phyloP scores from a whole-genome alignment of 2,797 vertebrate species.

The Knipowitschia caucasica region DNA sequence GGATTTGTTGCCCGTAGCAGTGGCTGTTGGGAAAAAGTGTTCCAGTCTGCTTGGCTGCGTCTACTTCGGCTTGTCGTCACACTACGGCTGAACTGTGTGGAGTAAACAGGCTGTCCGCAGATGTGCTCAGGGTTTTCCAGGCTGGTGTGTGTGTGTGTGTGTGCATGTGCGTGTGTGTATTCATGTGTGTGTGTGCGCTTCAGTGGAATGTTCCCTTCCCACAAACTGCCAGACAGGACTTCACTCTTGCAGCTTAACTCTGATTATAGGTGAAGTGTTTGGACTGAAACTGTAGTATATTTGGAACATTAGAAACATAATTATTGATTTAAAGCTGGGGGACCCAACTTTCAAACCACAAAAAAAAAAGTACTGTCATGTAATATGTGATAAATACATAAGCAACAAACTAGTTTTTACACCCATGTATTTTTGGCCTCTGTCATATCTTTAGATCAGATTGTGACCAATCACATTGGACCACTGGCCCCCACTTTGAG shows the following conservation, averaged over 20 bases:
- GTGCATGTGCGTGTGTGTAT: constrained; percentile 58
- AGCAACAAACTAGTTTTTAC: too few species aligned
- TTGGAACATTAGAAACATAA: too few species aligned
- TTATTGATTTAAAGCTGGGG: too few species aligned
- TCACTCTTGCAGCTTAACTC: constrained; percentile 26
- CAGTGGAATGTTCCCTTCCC: constrained; percentile 38
- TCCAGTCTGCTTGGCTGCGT: constrained; percentile 59
- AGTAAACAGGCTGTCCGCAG: constrained; percentile 71
- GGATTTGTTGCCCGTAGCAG: constrained; percentile 34
- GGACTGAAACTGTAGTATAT: too few species aligned
- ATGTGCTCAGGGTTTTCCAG: constrained; percentile 71
- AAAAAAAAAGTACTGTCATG: too few species aligned
- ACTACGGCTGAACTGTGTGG: constrained; percentile 64
- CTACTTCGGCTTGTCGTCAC: constrained; percentile 70
- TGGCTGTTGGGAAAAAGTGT: constrained; percentile 43
- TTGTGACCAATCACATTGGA: too few species aligned
- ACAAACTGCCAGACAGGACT: constrained; percentile 45
- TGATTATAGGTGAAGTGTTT: too few species aligned
- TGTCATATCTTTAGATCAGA: too few species aligned
- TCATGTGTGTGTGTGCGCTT: constrained; percentile 51
- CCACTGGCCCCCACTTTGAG: too few species aligned
- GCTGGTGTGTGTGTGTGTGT: constrained; percentile 55
- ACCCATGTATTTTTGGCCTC: too few species aligned
- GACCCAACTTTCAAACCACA: too few species aligned
- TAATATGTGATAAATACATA: too few species aligned